These are phyloP conservation scores for Forbesichthys agassizii DNA, from an alignment of 2,113 vertebrate genomes.

Conservation along the genomic window DNA sequence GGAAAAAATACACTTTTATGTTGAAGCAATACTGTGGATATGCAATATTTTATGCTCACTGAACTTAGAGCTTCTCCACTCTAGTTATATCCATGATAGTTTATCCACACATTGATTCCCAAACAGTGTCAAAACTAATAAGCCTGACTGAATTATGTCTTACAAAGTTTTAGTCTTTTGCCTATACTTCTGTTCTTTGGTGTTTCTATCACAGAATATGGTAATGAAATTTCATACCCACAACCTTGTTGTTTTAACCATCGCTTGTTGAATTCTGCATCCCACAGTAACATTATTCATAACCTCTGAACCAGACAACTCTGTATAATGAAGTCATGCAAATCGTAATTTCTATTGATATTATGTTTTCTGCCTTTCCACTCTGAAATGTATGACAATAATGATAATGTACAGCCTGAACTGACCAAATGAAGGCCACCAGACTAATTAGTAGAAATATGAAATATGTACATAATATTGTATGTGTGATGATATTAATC, in stretches of 20 bases:
- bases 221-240: background rate
- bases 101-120: background rate
- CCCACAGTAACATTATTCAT: background rate
- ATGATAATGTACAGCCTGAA: no score
- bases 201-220: background rate
- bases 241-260: background rate
- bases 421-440: no score
- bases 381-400: no score
- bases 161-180: background rate
- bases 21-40: no score
- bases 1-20: no score
- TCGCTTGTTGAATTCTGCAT: background rate
- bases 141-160: background rate
- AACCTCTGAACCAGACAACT: background rate
- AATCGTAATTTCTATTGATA: no score
- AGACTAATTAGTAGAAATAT: no score
- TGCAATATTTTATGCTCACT: no score
- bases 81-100: background rate
- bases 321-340: background rate
- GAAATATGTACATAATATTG: no score
- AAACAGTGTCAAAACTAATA: background rate
- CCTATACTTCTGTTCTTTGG: background rate
- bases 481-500: no score
- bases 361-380: background rate
- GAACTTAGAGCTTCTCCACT: background rate